Evolutionary conservation across 2,888 invertebrate genomes (phyloP), one percentile per base, ranked within the genome.

Genomic region (Drosophila rubida): DNA sequence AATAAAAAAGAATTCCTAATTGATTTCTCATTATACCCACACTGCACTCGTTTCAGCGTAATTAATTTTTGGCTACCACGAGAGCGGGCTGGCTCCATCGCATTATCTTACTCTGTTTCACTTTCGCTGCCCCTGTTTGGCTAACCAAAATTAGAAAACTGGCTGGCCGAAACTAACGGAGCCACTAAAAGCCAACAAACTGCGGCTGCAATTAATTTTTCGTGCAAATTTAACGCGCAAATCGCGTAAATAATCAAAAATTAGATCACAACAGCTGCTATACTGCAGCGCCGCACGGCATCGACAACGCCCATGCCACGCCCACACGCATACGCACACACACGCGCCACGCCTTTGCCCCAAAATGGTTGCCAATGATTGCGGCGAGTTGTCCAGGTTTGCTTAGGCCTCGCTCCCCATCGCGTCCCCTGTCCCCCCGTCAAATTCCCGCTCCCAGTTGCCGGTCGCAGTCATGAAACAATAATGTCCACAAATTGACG

Each of bases 401-500:
- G 80, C 80, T 82, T 76, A 67, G 83, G 70, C 70, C 61, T 61
- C 77, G 64, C 19, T 19, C 19, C 46, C 57, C 46, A 48, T 58
- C 64, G 61, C 35, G 35, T 13, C 5, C 35, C 13, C 7, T 2
- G 6, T 13, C 7, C 35, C 4, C 35, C 7, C 13, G 35, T 35
- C n/a, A n/a, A n/a, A n/a, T n/a, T 55, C 50, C 80, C 64, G 76
- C 70, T 75, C 67, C 70, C 78, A 78, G 13, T 32, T 55, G 50
- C 80, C 64, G 76, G 75, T 80, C 65, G 74, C 78, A 86, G 83
- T 74, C 83, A 70, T 83, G 82, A 86, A 86, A 86, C 82, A 83
- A 83, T 86, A 83, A 83, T 86, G 82, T 83, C 87, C 83, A 80
- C 83, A 84, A 87, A 84, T 87, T 87, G 87, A 81, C 80, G 85